phyloP scores from a whole-genome alignment of 2,888 invertebrate genomes.

The Anthophora plumipes region DNA sequence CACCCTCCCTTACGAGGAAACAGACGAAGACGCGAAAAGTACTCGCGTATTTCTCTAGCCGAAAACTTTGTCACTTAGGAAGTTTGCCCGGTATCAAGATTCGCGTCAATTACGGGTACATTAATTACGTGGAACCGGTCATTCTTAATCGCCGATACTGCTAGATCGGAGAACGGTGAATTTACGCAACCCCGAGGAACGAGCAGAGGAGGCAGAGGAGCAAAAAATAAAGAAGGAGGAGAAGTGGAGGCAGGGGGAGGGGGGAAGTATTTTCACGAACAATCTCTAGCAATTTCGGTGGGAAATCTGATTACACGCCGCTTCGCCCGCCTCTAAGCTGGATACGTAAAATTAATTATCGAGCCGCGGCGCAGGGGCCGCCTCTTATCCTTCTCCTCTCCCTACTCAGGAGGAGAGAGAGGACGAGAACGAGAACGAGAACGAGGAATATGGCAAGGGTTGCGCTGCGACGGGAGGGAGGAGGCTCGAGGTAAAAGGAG shows the following conservation, averaged over 20 bases:
- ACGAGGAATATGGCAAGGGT: not conserved
- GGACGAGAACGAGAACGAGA: conserved; percentile 29
- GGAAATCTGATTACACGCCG: conserved; percentile 79
- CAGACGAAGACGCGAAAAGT: conserved; percentile 55
- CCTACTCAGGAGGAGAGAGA: conserved; percentile 33
- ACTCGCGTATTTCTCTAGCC: conserved; percentile 67
- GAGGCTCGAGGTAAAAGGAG: not conserved
- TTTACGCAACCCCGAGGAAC: not conserved
- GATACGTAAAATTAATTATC: conserved; percentile 82
- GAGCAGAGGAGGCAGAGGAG: no score
- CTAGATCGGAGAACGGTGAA: conserved; percentile 20
- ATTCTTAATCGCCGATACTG: conserved; percentile 62
- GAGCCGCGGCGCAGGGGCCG: conserved; percentile 69
- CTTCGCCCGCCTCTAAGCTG: conserved; percentile 80
- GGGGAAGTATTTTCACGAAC: conserved; percentile 70
- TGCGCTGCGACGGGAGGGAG: not conserved
- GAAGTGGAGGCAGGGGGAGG: conserved; percentile 20
- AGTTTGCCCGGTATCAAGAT: conserved; percentile 70
- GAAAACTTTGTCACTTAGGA: conserved; percentile 72
- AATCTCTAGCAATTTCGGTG: conserved; percentile 82
- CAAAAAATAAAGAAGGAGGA: not conserved
- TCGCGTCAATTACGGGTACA: conserved; percentile 57
- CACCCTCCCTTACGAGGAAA: not conserved
- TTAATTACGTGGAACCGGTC: conserved; percentile 68
- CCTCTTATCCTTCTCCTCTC: no score